Percentiles rank a stretch among this genome's conserved stretches.
Evolutionary conservation across 2,797 vertebrate genomes (phyloP).

Genomic region (Acanthurus lineatus): DNA sequence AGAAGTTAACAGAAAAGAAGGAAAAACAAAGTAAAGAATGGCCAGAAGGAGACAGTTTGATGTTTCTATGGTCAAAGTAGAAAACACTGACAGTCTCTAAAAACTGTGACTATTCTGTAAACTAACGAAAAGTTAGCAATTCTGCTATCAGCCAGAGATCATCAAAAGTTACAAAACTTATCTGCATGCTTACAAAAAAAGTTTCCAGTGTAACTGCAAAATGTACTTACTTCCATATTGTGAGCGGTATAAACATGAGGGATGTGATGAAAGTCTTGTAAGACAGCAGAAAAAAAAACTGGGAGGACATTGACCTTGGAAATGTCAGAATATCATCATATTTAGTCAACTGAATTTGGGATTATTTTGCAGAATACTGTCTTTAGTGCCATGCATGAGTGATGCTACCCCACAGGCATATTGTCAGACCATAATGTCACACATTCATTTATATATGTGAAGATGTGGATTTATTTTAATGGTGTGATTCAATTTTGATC

Average conservation of each 20-base stretch:
- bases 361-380: background rate
- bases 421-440: background rate
- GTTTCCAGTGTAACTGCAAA: background rate
- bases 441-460: background rate
- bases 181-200: background rate
- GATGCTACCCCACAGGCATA: too few relatives aligned
- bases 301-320: background rate
- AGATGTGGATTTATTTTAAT: too few relatives aligned
- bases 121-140: background rate
- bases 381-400: too few relatives aligned
- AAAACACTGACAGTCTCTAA: background rate
- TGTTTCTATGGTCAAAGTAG: background rate
- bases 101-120: background rate
- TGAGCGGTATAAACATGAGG: background rate
- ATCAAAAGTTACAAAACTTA: background rate
- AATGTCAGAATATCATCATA: too few relatives aligned
- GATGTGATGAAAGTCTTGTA: background rate
- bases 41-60: background rate
- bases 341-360: background rate
- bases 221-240: background rate
- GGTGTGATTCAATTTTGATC: background rate
- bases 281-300: background rate
- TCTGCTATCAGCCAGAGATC: background rate
- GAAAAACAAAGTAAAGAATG: background rate
- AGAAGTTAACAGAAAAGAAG: background rate